phyloP scores from a whole-genome alignment of 1,140 invertebrate genomes.

The Drosophila leontia region DNA sequence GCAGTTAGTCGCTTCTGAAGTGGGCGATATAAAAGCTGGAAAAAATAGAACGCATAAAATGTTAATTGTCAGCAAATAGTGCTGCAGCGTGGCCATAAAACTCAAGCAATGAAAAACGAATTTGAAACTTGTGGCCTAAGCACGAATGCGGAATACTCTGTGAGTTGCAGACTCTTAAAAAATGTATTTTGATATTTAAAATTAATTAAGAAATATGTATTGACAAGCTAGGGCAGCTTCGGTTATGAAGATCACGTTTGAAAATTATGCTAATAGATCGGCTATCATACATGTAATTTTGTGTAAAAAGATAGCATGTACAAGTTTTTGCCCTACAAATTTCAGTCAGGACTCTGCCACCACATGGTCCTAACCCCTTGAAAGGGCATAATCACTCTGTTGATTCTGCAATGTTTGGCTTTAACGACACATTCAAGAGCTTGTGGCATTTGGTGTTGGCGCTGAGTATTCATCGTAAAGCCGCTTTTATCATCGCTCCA shows the following conservation, averaged over 20 bases:
- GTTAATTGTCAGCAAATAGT: constrained; percentile 60
- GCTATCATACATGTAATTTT: too few relatives aligned
- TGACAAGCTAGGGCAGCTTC: too few relatives aligned
- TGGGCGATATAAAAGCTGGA: constrained; percentile 48
- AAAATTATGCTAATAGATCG: too few relatives aligned
- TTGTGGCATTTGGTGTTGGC: constrained; percentile 28
- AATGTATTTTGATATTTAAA: background rate
- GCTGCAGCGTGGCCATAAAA: constrained; percentile 50
- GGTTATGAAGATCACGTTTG: too few relatives aligned
- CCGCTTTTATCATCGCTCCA: constrained; percentile 27
- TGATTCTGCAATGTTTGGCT: constrained; percentile 30
- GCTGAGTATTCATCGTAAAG: constrained; percentile 32
- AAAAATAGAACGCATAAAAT: constrained; percentile 56
- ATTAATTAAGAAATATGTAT: too few relatives aligned
- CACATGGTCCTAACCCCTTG: too few relatives aligned
- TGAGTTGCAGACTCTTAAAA: background rate
- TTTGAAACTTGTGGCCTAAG: background rate
- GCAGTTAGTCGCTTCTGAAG: constrained; percentile 38
- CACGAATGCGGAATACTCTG: background rate
- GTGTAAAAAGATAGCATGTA: too few relatives aligned
- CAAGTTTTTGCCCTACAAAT: too few relatives aligned
- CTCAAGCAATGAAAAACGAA: constrained; percentile 40
- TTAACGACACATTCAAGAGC: constrained; percentile 30
- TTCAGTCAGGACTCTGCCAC: too few relatives aligned
- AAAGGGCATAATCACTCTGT: constrained; percentile 15